A percentile compares a stretch with the other conserved stretches of the same genome.
These are phyloP conservation scores for Cisticola juncidis DNA, from an alignment of 2,113 vertebrate species.

Conservation along the genomic window DNA sequence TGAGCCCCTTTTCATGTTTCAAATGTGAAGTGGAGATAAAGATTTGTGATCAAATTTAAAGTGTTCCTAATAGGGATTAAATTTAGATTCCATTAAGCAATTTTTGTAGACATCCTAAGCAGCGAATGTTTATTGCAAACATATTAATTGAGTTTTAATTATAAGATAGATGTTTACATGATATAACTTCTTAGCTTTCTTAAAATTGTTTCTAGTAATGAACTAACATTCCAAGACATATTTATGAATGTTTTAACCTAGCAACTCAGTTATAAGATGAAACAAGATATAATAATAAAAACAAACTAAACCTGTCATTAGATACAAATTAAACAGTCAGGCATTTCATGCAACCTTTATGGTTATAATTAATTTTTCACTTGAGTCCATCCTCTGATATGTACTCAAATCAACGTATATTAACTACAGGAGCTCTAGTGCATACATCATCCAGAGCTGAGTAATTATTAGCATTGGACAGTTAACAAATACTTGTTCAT, in stretches of 20 bases:
- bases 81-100: constrained; percentile 27
- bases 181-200: constrained; percentile 42
- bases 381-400: constrained; percentile 23
- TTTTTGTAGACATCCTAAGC: constrained; percentile 23
- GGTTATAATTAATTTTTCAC: constrained; percentile 50
- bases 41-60: constrained; percentile 41
- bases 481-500: not conserved
- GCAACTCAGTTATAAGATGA: constrained; percentile 4
- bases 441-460: not conserved
- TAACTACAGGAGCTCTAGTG: not conserved
- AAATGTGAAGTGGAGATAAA: constrained; percentile 2
- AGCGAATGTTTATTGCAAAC: constrained; percentile 45
- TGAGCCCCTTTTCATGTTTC: not conserved
- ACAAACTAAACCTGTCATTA: not conserved
- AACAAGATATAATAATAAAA: constrained; percentile 34
- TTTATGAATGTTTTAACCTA: constrained; percentile 16
- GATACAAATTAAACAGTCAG: constrained; percentile 27
- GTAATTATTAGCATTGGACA: not conserved
- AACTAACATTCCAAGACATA: not conserved
- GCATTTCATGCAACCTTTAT: constrained; percentile 8
- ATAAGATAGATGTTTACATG: constrained; percentile 25
- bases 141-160: constrained; percentile 64
- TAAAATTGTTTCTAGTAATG: constrained; percentile 42
- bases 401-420: not conserved
- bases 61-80: constrained; percentile 21